phyloP scores from a whole-genome alignment of 2,113 vertebrate species.

The Lycocorax pyrrhopterus region DNA sequence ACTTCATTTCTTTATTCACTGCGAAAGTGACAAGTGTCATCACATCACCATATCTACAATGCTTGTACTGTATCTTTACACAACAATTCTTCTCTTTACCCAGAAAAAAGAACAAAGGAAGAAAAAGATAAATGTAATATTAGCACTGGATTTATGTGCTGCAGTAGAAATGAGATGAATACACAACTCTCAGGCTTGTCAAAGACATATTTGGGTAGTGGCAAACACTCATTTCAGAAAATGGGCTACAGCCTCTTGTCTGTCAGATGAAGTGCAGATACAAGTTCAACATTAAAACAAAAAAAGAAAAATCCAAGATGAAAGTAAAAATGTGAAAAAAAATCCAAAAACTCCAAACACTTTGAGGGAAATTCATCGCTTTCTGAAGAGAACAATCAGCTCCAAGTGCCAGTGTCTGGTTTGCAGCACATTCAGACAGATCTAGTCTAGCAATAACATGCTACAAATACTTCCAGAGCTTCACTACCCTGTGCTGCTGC shows the following conservation, averaged over 20 bases:
- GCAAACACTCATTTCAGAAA: slow-evolving; percentile 45
- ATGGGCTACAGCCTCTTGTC: neutral
- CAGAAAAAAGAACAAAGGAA: slow-evolving; percentile 15
- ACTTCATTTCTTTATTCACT: neutral
- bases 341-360: neutral
- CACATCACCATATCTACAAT: neutral
- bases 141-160: neutral
- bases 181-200: slow-evolving; percentile 2
- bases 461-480: slow-evolving; percentile 17
- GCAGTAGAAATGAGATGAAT: slow-evolving; percentile 22
- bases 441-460: slow-evolving; percentile 41
- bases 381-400: slow-evolving; percentile 25
- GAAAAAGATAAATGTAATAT: slow-evolving; percentile 28
- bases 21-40: slow-evolving; percentile 2
- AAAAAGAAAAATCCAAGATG: slow-evolving; percentile 30
- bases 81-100: slow-evolving; percentile 33
- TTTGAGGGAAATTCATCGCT: slow-evolving; percentile 22
- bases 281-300: slow-evolving; percentile 47
- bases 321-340: slow-evolving; percentile 14
- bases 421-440: slow-evolving; percentile 15
- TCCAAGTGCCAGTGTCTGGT: slow-evolving; percentile 5
- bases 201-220: neutral
- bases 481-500: slow-evolving; percentile 2
- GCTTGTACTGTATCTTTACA: neutral
- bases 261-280: slow-evolving; percentile 25